Conservation (phyloP, 1,140 invertebrate species). For the Solenopsis fugax region DNA sequence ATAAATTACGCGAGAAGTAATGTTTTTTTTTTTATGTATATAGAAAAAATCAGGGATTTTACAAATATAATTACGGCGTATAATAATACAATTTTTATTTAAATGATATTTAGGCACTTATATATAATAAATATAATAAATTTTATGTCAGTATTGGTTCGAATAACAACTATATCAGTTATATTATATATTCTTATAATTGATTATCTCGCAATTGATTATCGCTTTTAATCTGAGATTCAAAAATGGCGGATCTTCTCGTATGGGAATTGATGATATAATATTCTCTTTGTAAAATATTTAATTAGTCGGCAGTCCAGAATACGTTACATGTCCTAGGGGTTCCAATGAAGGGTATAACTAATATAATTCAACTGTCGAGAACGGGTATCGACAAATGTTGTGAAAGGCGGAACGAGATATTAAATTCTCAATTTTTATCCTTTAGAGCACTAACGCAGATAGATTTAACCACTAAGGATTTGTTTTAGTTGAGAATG, state of each 20-base stretch:
- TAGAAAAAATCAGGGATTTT: too few species aligned
- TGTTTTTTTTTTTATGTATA: too few species aligned
- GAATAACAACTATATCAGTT: background rate
- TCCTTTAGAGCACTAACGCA: background rate
- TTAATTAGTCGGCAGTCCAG: background rate
- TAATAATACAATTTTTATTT: background rate
- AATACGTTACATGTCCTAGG: background rate
- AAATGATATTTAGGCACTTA: background rate
- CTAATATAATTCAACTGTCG: background rate
- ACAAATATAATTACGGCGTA: too few species aligned
- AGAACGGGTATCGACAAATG: conserved; percentile 10
- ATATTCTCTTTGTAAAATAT: conserved; percentile 1
- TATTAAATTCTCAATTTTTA: conserved; percentile 47
- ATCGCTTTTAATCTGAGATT: background rate
- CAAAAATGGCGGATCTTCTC: background rate
- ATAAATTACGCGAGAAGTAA: too few species aligned
- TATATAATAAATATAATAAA: too few species aligned
- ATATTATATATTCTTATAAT: background rate
- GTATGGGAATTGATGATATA: background rate
- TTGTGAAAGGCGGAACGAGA: conserved; percentile 1
- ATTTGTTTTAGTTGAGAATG: background rate
- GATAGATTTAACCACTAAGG: background rate
- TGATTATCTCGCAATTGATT: background rate
- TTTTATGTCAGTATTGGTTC: background rate
- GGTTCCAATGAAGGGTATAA: background rate